phyloP scores from a whole-genome alignment of 2,113 vertebrate species.

The Carettochelys insculpta region DNA sequence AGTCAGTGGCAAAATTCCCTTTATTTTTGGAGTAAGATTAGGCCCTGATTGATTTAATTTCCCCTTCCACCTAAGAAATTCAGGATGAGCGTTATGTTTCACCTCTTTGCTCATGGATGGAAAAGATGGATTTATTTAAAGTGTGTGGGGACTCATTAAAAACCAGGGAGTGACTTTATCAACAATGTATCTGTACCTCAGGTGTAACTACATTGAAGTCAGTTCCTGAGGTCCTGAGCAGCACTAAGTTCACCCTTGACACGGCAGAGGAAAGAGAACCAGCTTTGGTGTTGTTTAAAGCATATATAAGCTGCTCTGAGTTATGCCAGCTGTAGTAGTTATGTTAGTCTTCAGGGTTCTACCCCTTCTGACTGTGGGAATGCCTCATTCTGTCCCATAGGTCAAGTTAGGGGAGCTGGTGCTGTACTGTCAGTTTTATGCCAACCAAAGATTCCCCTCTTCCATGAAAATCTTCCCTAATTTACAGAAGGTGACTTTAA shows the following conservation, averaged over 20 bases:
- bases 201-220: background rate
- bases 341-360: background rate
- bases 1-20: background rate
- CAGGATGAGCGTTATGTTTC: background rate
- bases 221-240: background rate
- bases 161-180: background rate
- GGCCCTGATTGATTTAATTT: background rate
- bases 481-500: background rate
- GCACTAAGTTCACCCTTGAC: background rate
- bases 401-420: rapidly evolving
- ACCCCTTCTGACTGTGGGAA: background rate
- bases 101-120: background rate
- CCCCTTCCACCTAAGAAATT: background rate
- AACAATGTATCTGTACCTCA: background rate
- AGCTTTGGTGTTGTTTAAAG: background rate
- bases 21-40: background rate
- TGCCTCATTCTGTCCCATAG: background rate
- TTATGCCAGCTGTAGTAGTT: background rate
- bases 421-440: background rate
- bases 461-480: background rate
- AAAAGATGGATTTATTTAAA: background rate
- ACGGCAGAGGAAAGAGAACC: background rate
- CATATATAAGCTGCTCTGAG: background rate
- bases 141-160: background rate
- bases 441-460: background rate